These are phyloP conservation scores for Leptatherina wallacei DNA, from an alignment of 2,797 vertebrate genomes.

Conservation along the genomic window DNA sequence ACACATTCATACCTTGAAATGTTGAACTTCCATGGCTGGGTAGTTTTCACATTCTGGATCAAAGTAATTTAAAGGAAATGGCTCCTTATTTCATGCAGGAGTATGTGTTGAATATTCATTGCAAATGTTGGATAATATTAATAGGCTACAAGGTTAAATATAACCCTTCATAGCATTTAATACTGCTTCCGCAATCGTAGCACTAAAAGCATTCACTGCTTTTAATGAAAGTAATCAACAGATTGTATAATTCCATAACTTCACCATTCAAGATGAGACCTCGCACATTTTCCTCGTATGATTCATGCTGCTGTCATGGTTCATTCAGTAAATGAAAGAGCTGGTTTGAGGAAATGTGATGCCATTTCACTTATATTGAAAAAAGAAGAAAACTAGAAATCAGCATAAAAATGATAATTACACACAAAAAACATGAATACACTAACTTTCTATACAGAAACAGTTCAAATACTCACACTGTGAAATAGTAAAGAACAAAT, in stretches of 20 bases:
- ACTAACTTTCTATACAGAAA: not conserved
- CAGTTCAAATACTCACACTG: not conserved
- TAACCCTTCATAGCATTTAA: not conserved
- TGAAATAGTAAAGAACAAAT: not conserved
- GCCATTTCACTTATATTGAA: not conserved
- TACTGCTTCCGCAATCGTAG: not conserved
- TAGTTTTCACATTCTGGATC: not conserved
- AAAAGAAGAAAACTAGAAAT: not conserved
- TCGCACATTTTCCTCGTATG: not conserved
- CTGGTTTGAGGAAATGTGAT: not conserved
- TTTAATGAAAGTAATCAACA: conserved; percentile 1
- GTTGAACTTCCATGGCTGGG: not conserved
- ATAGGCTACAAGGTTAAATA: conserved; percentile 2
- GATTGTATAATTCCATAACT: not conserved
- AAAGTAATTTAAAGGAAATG: not conserved
- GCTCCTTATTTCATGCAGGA: not conserved
- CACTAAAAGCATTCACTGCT: not conserved
- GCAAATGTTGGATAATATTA: conserved; percentile 1
- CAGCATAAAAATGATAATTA: not conserved
- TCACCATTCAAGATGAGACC: conserved; percentile 5
- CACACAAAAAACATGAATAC: not conserved
- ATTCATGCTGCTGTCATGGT: not conserved
- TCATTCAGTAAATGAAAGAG: not conserved
- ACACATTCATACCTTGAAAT: not conserved
- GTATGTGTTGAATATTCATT: conserved; percentile 1